These are phyloP conservation scores for Idaea straminata DNA, from an alignment of 2,888 invertebrate species.

Conservation along the genomic window DNA sequence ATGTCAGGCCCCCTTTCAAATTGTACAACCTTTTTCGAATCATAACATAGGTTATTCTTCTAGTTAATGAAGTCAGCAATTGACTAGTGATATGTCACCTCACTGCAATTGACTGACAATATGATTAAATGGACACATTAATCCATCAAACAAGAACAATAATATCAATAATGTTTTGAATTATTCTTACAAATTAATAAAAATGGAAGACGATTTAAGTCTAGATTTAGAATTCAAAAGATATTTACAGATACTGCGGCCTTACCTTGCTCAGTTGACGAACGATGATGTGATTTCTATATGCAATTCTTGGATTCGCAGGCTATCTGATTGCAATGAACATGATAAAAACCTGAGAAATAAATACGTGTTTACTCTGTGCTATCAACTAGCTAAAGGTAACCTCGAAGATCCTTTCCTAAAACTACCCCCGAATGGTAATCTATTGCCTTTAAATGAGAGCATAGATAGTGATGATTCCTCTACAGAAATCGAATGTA, in stretches of 20 bases:
- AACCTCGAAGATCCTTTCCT: conserved; percentile 57
- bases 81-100: neutral
- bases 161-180: neutral
- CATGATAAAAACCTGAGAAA: conserved; percentile 59
- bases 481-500: conserved; percentile 52
- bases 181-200: conserved; percentile 1
- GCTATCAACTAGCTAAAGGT: conserved; percentile 64
- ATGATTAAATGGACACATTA: neutral
- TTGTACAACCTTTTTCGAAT: neutral
- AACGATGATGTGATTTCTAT: conserved; percentile 52
- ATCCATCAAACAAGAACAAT: neutral
- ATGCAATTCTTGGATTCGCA: conserved; percentile 67
- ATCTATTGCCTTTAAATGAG: conserved; percentile 43
- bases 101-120: neutral
- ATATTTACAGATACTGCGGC: conserved; percentile 61
- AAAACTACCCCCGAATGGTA: conserved; percentile 42
- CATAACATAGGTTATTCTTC: neutral
- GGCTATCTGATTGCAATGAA: conserved; percentile 49
- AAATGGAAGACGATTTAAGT: conserved; percentile 51
- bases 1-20: too few species aligned
- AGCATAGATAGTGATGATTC: conserved; percentile 47
- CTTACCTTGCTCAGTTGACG: conserved; percentile 54
- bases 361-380: conserved; percentile 61
- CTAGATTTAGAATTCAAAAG: conserved; percentile 63
- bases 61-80: neutral